Evolutionary conservation across 2,888 invertebrate species (phyloP).

Genomic region (Branchipolynoe longqiensis): DNA sequence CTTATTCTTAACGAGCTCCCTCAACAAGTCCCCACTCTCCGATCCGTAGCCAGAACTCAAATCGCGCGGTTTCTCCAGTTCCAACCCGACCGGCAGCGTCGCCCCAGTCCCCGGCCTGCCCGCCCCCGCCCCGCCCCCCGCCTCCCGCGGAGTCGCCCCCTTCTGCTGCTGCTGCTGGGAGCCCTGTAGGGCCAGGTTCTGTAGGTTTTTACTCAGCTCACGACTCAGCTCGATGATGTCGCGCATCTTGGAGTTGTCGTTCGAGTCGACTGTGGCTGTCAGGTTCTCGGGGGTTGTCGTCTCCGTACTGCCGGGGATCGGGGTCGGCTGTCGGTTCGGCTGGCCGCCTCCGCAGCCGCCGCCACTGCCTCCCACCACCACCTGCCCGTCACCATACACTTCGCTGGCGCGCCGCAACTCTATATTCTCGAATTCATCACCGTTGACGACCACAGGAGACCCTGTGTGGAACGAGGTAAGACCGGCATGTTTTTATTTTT

Average conservation of each 20-base stretch:
- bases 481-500: too few species aligned
- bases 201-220: slow-evolving; percentile 55
- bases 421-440: slow-evolving; percentile 81
- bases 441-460: slow-evolving; percentile 81
- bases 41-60: slow-evolving; percentile 68
- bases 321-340: slow-evolving; percentile 46
- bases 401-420: slow-evolving; percentile 68
- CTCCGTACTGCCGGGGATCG: slow-evolving; percentile 9
- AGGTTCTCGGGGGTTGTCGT: slow-evolving; percentile 23
- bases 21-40: slow-evolving; percentile 92
- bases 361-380: slow-evolving; percentile 15
- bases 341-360: too few species aligned
- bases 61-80: slow-evolving; percentile 63
- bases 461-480: too few species aligned
- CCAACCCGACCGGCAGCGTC: slow-evolving; percentile 56
- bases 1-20: slow-evolving; percentile 96
- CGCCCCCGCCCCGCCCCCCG: not conserved
- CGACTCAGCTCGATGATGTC: slow-evolving; percentile 52
- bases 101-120: not conserved
- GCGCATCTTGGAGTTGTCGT: slow-evolving; percentile 54
- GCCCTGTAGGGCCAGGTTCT: slow-evolving; percentile 42
- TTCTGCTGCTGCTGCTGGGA: slow-evolving; percentile 58
- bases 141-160: slow-evolving; percentile 30
- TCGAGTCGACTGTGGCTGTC: slow-evolving; percentile 49
- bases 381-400: slow-evolving; percentile 31